Evolutionary conservation across 2,113 vertebrate genomes (phyloP), one percentile per base, ranked within the genome.

Genomic region (Hyperopisus bebe): DNA sequence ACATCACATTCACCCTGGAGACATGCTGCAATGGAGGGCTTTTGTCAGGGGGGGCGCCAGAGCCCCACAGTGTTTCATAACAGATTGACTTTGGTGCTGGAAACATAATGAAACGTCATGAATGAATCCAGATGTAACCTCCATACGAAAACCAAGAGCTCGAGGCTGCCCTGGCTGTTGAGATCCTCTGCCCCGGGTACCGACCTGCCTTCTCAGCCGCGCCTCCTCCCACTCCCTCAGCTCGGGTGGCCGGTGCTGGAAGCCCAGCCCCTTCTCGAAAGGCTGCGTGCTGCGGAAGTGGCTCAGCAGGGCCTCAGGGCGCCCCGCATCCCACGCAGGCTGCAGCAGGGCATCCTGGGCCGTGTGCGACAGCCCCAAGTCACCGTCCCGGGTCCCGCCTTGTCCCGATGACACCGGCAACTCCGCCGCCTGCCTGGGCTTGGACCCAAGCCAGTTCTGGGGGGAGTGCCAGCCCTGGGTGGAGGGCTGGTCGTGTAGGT

Each of bases 261-360:
- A 96, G 84, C 95, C 95, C 86, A 96, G 92, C 46, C 96, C 96
- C 92, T 96, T 96, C 92, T 96, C 96, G 89, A 96, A 96, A 0
- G 95, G 94, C 90, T 96, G 96, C 70, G 96, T 95, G 48, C 96
- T 95, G 91, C 95, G 93, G 92, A 95, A 96, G 94, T 96, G 95
- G 1, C 95, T 94, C 0, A 94, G 92, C 84, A 96, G 93, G 90
- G 96, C 95, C 92, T 96, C 96, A 0, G 96, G 95, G 91, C 96
- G 95, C 3, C 96, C 95, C 93, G 95, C 95, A 94, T 96, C 95
- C 91, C 95, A 93, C 90, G 96, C 95, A 4, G 96, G 95, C 92
- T 96, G 95, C 39, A 96, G 93, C 92, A 96, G 92, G 58, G 95
- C 94, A 90, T 96, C 95, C 91, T 95, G 95, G 90, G 95, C 93